phyloP scores from a whole-genome alignment of 2,888 invertebrate species.

The Eudemis profundana region DNA sequence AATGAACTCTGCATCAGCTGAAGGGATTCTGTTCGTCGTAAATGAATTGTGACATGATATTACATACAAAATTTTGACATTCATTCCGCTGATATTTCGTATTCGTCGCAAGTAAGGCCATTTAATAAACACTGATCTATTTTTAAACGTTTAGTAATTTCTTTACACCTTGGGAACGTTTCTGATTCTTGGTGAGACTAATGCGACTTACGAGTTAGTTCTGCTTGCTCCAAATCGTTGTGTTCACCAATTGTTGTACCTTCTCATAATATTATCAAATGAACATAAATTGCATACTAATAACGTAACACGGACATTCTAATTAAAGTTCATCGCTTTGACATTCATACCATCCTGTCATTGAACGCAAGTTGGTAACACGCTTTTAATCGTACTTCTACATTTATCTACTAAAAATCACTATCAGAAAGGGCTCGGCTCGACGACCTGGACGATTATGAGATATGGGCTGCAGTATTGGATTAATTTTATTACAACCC shows the following conservation, averaged over 20 bases:
- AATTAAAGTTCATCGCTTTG: conserved; percentile 85
- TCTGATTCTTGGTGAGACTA: conserved; percentile 81
- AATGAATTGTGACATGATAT: conserved; percentile 84
- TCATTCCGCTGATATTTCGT: conserved; percentile 84
- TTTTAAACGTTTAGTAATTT: conserved; percentile 85
- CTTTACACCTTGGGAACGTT: conserved; percentile 82
- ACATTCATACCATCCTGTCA: conserved; percentile 83
- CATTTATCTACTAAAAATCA: conserved; percentile 76
- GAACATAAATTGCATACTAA: conserved; percentile 80
- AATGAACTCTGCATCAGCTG: conserved; percentile 78
- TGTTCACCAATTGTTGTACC: conserved; percentile 68
- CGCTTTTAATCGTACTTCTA: conserved; percentile 75
- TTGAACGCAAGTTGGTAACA: conserved; percentile 77
- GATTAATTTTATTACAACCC: conserved; percentile 68
- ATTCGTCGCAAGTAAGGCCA: conserved; percentile 85
- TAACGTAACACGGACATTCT: conserved; percentile 84
- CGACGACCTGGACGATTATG: conserved; percentile 67
- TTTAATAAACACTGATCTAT: conserved; percentile 85
- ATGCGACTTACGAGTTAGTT: conserved; percentile 76
- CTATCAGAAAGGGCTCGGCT: conserved; percentile 82
- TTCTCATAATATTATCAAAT: conserved; percentile 66
- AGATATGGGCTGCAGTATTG: conserved; percentile 80
- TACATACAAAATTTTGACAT: conserved; percentile 85
- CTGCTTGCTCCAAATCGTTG: conserved; percentile 76
- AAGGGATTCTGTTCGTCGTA: conserved; percentile 74